Evolutionary conservation across 1,140 invertebrate genomes (phyloP), one percentile per base, ranked within the genome.

Genomic region (Xylocopa sonorina): DNA sequence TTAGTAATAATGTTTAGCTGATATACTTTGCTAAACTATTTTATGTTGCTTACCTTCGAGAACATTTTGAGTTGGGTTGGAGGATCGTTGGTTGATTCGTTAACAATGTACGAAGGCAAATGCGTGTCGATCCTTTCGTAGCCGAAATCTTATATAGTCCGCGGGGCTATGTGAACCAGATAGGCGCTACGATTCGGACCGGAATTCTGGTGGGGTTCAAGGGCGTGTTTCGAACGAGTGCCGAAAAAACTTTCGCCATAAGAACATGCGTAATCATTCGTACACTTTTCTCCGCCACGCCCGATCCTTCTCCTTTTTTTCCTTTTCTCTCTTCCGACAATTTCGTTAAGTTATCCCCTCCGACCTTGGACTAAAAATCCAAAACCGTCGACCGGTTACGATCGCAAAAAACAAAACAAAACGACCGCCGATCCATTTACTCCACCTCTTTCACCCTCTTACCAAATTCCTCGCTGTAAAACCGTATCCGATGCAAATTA

Each of bases 61-160:
- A 86, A 84, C 85, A 86, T 86, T 55, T 38, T 62, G 81, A 58
- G 24, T 60, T 34, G 29, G 48, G 9, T n/a, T 12, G 14, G 29
- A 24, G 41, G 68, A 67, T 53, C 12, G n/a, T 38, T 81, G 75
- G 75, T 88, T 60, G 87, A 78, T 62, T 81, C 74, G 41, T 69
- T 14, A 46, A 88, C 46, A n/a, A 62, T 64, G 41, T 74, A 46
- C 32, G 21, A 50, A 63, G 32, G n/a, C 29, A 58, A 74, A n/a
- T 80, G 68, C 10, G 53, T 75, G 41, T 3, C 24, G 72, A 75
- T 48, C 46, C 24, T 75, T 69, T 29, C 32, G 32, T 48, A 50
- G 34, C 60, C 71, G 62, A 80, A 74, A 75, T 80, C 78, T 80
- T 80, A 80, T 80, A 80, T 80, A 80, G 38, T 50, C 27, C 76